A percentile compares a stretch with the other conserved stretches of the same genome.
Evolutionary conservation across 1,140 invertebrate species (phyloP).

Genomic region (Drosophila subobscura): DNA sequence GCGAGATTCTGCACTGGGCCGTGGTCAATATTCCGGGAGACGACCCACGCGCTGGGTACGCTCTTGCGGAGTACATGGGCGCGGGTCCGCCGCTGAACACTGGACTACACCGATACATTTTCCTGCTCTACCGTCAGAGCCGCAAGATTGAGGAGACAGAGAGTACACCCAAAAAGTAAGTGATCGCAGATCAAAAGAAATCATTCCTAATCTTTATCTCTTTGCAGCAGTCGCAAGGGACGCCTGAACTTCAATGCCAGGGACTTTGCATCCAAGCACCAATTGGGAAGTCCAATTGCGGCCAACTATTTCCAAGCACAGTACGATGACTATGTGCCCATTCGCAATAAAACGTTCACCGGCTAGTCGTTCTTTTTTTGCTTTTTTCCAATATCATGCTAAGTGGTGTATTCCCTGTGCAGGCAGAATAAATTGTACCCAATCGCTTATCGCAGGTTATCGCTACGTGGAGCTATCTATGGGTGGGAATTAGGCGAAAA

Average conservation of each 20-base stretch:
- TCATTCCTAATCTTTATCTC: neutral
- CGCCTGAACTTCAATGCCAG: constrained; percentile 91
- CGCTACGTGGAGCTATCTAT: constrained; percentile 45
- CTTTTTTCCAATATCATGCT: constrained; percentile 27
- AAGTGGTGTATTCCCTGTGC: constrained; percentile 3
- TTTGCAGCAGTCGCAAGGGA: constrained; percentile 86
- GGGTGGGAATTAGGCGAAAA: constrained; percentile 50
- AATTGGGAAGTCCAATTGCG: constrained; percentile 91
- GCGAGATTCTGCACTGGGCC: constrained; percentile 97
- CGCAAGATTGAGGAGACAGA: constrained; percentile 41
- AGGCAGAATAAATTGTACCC: constrained; percentile 47
- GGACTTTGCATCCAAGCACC: constrained; percentile 92
- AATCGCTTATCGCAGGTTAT: constrained; percentile 43
- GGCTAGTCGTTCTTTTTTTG: constrained; percentile 13
- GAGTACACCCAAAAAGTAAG: constrained; percentile 58
- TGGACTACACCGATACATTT: constrained; percentile 95
- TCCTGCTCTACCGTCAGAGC: constrained; percentile 92
- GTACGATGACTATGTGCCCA: constrained; percentile 95
- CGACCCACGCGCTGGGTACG: constrained; percentile 89
- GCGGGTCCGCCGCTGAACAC: constrained; percentile 92
- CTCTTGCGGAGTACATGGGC: constrained; percentile 91
- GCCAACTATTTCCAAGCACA: constrained; percentile 95
- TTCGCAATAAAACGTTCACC: constrained; percentile 54
- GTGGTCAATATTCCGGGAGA: constrained; percentile 94
- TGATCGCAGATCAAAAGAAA: neutral